Evolutionary conservation across 2,888 invertebrate genomes (phyloP).

Genomic region (Noctua janthe): DNA sequence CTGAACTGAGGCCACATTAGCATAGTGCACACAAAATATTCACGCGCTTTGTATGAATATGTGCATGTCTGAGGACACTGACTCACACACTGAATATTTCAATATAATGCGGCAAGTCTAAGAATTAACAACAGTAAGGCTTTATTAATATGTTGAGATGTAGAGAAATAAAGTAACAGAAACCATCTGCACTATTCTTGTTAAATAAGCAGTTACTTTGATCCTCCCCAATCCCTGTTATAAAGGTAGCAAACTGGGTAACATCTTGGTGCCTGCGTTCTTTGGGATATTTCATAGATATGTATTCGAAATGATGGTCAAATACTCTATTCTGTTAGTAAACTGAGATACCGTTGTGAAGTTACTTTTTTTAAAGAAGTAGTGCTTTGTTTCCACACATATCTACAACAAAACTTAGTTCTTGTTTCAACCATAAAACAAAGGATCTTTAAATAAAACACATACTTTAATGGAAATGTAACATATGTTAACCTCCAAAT

Average conservation of each 20-base stretch:
- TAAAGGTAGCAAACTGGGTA: not conserved
- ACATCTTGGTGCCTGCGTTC: not conserved
- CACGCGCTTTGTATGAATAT: constrained; percentile 30
- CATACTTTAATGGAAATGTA: not conserved
- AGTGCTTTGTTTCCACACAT: not conserved
- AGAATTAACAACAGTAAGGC: not conserved
- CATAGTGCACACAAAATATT: constrained; percentile 52
- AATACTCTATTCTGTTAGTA: not conserved
- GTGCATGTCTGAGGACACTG: constrained; percentile 43
- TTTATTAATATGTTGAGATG: not conserved
- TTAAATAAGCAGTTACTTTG: not conserved
- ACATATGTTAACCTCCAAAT: not conserved
- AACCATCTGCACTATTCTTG: not conserved
- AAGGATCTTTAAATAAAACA: not conserved
- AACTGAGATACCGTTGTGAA: not conserved
- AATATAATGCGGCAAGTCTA: constrained; percentile 16
- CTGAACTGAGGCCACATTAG: constrained; percentile 21
- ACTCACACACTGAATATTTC: constrained; percentile 44
- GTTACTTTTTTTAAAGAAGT: not conserved
- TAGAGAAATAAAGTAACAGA: not conserved
- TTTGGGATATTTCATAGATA: not conserved
- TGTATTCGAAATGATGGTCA: not conserved
- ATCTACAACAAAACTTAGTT: not conserved
- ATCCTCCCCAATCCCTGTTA: not conserved
- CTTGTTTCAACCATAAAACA: not conserved